A percentile compares a stretch with the other conserved stretches of the same genome.
phyloP scores from a whole-genome alignment of 2,888 invertebrate genomes.

The Heliconius hortense region DNA sequence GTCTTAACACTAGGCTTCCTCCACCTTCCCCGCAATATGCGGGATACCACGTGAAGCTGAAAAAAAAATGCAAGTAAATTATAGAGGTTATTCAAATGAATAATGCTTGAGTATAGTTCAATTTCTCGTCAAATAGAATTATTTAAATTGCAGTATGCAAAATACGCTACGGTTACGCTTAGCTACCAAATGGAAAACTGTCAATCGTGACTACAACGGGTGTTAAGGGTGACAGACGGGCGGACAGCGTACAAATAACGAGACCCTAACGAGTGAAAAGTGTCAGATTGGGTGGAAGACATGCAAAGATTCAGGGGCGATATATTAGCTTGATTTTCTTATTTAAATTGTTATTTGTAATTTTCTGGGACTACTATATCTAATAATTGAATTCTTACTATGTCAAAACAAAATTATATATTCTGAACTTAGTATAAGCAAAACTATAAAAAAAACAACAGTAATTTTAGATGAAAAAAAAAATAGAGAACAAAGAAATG shows the following conservation, averaged over 20 bases:
- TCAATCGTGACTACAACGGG: slow-evolving; percentile 57
- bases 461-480: too few relatives aligned
- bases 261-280: slow-evolving; percentile 75
- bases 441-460: too few relatives aligned
- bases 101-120: neutral
- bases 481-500: neutral
- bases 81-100: neutral
- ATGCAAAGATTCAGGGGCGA: slow-evolving; percentile 45
- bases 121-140: slow-evolving; percentile 14
- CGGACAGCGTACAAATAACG: slow-evolving; percentile 78
- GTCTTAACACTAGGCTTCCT: too few relatives aligned
- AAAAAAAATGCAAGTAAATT: too few relatives aligned
- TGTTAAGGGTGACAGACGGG: slow-evolving; percentile 50
- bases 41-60: too few relatives aligned
- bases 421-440: too few relatives aligned
- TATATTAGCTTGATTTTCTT: slow-evolving; percentile 28
- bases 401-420: too few relatives aligned
- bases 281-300: slow-evolving; percentile 57
- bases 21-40: too few relatives aligned
- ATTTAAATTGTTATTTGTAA: slow-evolving; percentile 29
- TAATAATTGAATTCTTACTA: neutral
- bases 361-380: neutral
- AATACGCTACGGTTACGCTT: slow-evolving; percentile 20
- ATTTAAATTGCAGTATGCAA: slow-evolving; percentile 21
- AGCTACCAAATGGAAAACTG: slow-evolving; percentile 16